Evolutionary conservation across 2,888 invertebrate genomes (phyloP), one percentile per base, ranked within the genome.

Genomic region (Hypercompe scribonia): DNA sequence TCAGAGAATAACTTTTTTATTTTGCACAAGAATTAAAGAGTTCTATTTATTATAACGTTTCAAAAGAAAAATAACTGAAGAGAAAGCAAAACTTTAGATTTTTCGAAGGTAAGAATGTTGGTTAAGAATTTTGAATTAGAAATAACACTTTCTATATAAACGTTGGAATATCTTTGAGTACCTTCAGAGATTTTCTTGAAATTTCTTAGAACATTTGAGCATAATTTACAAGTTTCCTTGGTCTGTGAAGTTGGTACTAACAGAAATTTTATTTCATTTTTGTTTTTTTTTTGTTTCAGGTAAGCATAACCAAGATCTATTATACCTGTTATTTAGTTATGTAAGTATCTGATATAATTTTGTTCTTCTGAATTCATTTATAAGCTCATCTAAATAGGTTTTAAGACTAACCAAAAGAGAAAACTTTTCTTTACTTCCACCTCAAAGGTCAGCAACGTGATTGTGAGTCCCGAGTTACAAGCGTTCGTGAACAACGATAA

Each of bases 1-100:
- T 84, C 79, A 81, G 82, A 81, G 71, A 70, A 42, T 74, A 79
- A 76, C 67, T 78, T 54, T 76, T 71, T 79, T 78, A 78, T 78
- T 78, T 75, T 78, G 64, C 66, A 46, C 68, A 75, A 68, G 72
- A 75, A 78, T 74, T 72, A 78, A 80, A 75, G 71, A 76, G 74
- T 65, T 75, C 66, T 65, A 73, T 74, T 66, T 65, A 73, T 74
- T 66, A 63, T n/a, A 71, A 81, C 74, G 34, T 80, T 77, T 58
- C 39, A 69, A 34, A 68, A 70, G 72, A 65, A 73, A 42, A 67
- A 67, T 61, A 66, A 70, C 42, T 46, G 61, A 66, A 36, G 8
- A 28, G 42, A 58, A 69, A 28, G 34, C 15, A 21, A 75, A 70
- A 28, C 28, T 64, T n/a, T 1, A 46, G 36, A 70, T 74, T 78